Evolutionary conservation across 1,140 invertebrate species (phyloP).

Genomic region (Mizuhopecten yessoensis): DNA sequence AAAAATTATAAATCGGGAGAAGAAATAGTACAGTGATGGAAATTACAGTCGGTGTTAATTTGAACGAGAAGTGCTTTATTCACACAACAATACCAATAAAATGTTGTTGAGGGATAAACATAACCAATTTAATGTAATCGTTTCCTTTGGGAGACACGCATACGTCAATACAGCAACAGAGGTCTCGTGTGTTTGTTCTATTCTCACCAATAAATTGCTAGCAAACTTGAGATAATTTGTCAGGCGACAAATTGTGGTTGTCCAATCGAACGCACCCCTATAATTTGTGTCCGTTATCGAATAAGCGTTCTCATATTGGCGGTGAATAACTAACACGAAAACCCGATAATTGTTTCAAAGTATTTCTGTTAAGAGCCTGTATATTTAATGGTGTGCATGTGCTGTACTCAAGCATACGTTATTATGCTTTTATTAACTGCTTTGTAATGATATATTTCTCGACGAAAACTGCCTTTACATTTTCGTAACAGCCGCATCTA

Average conservation of each 20-base stretch:
- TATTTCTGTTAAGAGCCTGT: neutral
- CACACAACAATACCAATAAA: neutral
- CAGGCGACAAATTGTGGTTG: neutral
- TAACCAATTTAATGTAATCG: neutral
- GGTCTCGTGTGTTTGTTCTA: neutral
- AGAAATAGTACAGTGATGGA: neutral
- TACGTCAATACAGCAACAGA: neutral
- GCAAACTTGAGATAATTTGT: conserved; percentile 15
- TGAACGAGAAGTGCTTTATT: neutral
- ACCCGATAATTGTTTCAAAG: neutral
- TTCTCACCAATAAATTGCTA: neutral
- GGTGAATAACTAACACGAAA: conserved; percentile 12
- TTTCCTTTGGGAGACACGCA: neutral
- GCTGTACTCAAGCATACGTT: neutral
- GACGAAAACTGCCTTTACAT: too few species aligned
- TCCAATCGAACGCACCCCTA: neutral
- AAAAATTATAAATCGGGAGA: neutral
- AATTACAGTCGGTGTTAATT: neutral
- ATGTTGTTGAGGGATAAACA: neutral
- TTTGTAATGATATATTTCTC: too few species aligned
- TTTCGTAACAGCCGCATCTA: too few species aligned
- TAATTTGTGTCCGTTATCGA: conserved; percentile 27
- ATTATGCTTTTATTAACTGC: neutral
- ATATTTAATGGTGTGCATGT: neutral
- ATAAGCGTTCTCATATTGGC: neutral